These are phyloP conservation scores for Miichthys miiuy DNA, from an alignment of 2,797 vertebrate genomes.

Conservation along the genomic window DNA sequence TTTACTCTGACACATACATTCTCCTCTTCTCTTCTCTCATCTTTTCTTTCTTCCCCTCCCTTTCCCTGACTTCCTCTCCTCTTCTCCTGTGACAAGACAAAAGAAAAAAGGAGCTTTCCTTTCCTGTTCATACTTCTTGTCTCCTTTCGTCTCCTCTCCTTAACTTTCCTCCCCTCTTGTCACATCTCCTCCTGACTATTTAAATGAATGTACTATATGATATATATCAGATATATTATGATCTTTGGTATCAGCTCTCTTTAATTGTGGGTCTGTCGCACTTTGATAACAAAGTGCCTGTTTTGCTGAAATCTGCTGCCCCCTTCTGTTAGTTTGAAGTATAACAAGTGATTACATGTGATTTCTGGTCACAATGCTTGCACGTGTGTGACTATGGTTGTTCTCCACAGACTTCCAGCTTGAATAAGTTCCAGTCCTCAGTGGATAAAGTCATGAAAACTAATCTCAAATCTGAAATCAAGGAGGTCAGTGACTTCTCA, in stretches of 20 bases:
- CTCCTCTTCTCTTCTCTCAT: not conserved
- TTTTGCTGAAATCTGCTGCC: constrained; percentile 58
- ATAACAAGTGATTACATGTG: not conserved
- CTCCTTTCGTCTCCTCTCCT: not conserved
- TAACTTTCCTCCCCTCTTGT: not conserved
- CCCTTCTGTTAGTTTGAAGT: constrained; percentile 49
- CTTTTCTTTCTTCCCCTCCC: not conserved
- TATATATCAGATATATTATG: too few species aligned
- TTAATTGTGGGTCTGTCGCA: not conserved
- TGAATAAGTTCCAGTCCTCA: constrained; percentile 59
- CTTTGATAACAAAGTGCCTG: not conserved
- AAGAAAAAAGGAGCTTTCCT: not conserved
- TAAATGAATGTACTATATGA: not conserved
- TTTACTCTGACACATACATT: constrained; percentile 19
- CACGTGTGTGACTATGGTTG: constrained; percentile 27
- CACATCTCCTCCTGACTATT: not conserved
- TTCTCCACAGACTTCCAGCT: constrained; percentile 55
- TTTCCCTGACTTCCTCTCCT: not conserved
- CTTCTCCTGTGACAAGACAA: not conserved
- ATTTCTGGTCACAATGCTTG: not conserved
- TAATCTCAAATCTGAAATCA: constrained; percentile 67
- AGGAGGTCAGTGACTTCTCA: constrained; percentile 67
- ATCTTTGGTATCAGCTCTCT: not conserved
- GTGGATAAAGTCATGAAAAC: constrained; percentile 62
- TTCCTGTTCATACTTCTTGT: not conserved